Conservation (phyloP, 2,797 vertebrate species). For the Eulemur albifrons region DNA sequence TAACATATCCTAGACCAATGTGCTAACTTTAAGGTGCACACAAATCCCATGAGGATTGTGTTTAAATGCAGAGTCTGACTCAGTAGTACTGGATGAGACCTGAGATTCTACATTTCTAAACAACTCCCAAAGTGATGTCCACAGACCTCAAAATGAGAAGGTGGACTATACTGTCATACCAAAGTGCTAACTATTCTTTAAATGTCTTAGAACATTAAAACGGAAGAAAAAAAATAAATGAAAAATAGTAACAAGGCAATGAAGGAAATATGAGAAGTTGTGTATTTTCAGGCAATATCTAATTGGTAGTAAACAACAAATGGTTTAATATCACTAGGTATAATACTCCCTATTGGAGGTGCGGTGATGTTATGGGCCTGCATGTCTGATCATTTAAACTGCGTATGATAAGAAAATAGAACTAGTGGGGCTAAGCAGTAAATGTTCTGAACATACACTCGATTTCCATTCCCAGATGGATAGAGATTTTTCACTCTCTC, state of each 20-base stretch:
- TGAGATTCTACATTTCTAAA: background rate
- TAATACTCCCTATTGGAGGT: background rate
- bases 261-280: background rate
- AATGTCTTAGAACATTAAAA: background rate
- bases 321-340: background rate
- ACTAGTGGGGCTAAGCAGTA: background rate
- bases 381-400: background rate
- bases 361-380: background rate
- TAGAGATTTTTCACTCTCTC: conserved; percentile 53
- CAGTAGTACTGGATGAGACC: background rate
- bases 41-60: background rate
- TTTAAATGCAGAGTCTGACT: background rate
- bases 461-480: conserved; percentile 48
- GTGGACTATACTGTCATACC: background rate
- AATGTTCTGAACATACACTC: background rate
- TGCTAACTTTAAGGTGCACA: background rate
- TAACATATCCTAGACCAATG: background rate
- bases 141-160: background rate
- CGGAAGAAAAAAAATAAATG: background rate
- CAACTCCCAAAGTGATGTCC: background rate
- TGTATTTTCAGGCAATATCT: conserved; percentile 7
- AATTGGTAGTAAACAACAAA: background rate
- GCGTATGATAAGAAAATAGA: background rate
- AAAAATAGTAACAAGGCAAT: background rate
- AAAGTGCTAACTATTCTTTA: background rate